phyloP scores from a whole-genome alignment of 2,113 vertebrate species.

The Saccopteryx leptura region DNA sequence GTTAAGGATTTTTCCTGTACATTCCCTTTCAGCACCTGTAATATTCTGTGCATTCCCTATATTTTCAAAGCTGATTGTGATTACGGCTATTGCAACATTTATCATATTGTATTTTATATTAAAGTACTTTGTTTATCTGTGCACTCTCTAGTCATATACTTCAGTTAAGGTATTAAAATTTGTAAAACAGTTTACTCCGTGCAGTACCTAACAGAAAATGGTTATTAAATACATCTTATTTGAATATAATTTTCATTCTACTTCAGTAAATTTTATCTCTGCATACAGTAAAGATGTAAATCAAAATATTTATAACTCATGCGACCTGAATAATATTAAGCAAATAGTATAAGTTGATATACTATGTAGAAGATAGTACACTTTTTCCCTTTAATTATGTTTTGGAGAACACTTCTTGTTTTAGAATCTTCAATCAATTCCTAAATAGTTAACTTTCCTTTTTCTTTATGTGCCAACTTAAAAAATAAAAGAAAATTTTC shows the following conservation, averaged over 20 bases:
- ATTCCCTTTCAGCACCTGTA: too few relatives aligned
- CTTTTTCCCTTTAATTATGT: not conserved
- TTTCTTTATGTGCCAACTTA: not conserved
- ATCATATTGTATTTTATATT: not conserved
- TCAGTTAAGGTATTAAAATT: not conserved
- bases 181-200: not conserved
- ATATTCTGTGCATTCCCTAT: not conserved
- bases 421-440: not conserved
- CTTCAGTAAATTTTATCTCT: not conserved
- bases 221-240: not conserved
- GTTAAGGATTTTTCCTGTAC: not conserved
- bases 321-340: not conserved
- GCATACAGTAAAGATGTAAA: not conserved
- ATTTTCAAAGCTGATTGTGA: not conserved
- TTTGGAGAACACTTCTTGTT: not conserved
- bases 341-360: not conserved
- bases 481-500: not conserved
- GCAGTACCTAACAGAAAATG: not conserved
- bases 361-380: not conserved
- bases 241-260: not conserved
- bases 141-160: not conserved
- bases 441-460: not conserved
- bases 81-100: not conserved
- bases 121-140: not conserved
- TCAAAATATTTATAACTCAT: not conserved